phyloP scores from a whole-genome alignment of 2,888 invertebrate species.

The Thecophora atra region DNA sequence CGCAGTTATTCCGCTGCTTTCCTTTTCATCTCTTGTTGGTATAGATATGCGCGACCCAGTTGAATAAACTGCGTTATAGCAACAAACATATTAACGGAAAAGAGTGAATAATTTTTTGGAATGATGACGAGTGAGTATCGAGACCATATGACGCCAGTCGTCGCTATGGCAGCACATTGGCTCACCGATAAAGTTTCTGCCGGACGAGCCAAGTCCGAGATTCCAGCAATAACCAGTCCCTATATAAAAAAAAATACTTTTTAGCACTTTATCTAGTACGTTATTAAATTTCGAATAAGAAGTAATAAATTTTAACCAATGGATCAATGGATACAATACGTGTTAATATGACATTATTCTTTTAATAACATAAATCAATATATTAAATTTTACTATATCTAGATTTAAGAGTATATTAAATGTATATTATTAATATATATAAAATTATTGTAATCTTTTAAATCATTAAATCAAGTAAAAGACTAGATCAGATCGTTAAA shows the following conservation, averaged over 20 bases:
- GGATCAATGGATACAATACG: too few relatives aligned
- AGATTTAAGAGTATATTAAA: too few relatives aligned
- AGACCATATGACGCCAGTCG: constrained; percentile 92
- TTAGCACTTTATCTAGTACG: too few relatives aligned
- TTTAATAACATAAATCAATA: too few relatives aligned
- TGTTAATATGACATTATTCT: too few relatives aligned
- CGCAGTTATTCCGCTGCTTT: background rate
- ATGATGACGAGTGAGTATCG: constrained; percentile 92
- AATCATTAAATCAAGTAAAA: too few relatives aligned
- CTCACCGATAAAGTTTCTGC: constrained; percentile 82
- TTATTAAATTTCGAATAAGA: too few relatives aligned
- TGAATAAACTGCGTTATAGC: constrained; percentile 85
- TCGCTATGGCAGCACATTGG: constrained; percentile 81
- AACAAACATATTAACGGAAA: constrained; percentile 94
- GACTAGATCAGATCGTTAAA: too few relatives aligned
- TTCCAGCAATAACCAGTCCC: constrained; percentile 81
- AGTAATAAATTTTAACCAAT: too few relatives aligned
- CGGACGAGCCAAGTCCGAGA: constrained; percentile 86
- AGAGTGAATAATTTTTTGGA: constrained; percentile 94
- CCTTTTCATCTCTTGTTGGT: background rate
- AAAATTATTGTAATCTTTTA: too few relatives aligned
- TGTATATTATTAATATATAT: too few relatives aligned
- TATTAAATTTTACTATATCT: too few relatives aligned
- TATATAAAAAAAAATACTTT: constrained; percentile 55
- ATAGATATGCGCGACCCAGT: constrained; percentile 71